Percentiles rank a stretch among this genome's conserved stretches.
These are phyloP conservation scores for Platysternon megacephalum DNA, from an alignment of 2,113 vertebrate species.

Conservation along the genomic window DNA sequence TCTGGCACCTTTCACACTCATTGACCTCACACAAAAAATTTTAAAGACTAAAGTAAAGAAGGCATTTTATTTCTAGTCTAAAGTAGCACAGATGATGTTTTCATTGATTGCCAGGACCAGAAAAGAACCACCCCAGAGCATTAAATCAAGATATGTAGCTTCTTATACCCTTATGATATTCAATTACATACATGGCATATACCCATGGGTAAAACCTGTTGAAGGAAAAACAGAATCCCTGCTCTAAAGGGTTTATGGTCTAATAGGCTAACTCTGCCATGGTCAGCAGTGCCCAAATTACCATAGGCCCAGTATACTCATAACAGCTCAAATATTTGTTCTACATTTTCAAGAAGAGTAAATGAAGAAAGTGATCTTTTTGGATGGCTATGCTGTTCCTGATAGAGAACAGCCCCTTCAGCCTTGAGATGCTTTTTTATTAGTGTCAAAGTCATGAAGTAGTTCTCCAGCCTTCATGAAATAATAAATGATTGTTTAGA, in stretches of 20 bases:
- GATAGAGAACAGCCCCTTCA: background rate
- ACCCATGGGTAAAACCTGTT: background rate
- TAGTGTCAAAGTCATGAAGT: background rate
- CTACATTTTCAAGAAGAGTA: conserved; percentile 40
- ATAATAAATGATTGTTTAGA: conserved; percentile 2
- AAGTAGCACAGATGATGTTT: background rate
- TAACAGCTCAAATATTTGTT: conserved; percentile 28
- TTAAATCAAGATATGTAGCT: background rate
- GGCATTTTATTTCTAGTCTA: background rate
- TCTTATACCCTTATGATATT: background rate
- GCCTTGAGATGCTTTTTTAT: background rate
- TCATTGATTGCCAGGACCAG: background rate
- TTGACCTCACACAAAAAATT: background rate
- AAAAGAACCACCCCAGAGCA: background rate
- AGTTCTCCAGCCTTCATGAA: background rate
- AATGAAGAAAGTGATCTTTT: conserved; percentile 34
- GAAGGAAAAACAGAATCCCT: background rate
- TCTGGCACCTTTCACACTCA: background rate
- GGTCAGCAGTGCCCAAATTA: conserved; percentile 9
- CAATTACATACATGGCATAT: background rate
- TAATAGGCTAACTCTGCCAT: background rate
- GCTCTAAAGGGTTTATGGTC: background rate
- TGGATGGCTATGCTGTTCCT: background rate
- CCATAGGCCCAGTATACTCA: background rate
- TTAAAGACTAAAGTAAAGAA: background rate